These are phyloP conservation scores for Carollia perspicillata DNA, from an alignment of 2,113 vertebrate genomes.

Conservation along the genomic window DNA sequence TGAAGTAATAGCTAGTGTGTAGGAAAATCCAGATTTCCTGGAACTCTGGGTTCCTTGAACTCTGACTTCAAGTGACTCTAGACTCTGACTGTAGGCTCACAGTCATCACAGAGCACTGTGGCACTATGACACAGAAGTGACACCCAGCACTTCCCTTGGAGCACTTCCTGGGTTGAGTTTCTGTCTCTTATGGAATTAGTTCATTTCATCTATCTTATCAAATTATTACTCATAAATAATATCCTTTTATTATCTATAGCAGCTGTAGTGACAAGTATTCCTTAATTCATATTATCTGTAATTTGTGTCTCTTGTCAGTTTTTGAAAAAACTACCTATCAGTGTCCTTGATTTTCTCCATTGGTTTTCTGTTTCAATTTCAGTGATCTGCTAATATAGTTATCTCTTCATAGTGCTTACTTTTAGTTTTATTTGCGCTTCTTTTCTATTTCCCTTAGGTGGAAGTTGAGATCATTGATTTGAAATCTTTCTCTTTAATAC, in stretches of 20 bases:
- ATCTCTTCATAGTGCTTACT: neutral
- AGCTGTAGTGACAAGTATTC: neutral
- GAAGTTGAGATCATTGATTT: neutral
- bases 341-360: neutral
- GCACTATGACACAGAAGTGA: neutral
- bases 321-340: neutral
- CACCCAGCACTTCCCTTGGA: neutral
- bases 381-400: neutral
- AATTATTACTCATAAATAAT: neutral
- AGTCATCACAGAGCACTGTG: too few species aligned
- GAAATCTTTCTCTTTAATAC: neutral
- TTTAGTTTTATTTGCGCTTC: neutral
- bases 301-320: neutral
- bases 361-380: neutral
- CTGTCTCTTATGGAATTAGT: neutral
- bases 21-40: neutral
- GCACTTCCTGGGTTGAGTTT: neutral
- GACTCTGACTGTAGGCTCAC: neutral
- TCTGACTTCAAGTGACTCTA: neutral
- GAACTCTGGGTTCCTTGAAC: too few species aligned
- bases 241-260: neutral
- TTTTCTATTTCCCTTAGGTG: neutral
- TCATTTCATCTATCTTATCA: neutral
- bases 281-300: neutral
- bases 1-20: neutral